Conservation (phyloP, 2,113 vertebrate genomes). For the Prietella phreatophila region DNA sequence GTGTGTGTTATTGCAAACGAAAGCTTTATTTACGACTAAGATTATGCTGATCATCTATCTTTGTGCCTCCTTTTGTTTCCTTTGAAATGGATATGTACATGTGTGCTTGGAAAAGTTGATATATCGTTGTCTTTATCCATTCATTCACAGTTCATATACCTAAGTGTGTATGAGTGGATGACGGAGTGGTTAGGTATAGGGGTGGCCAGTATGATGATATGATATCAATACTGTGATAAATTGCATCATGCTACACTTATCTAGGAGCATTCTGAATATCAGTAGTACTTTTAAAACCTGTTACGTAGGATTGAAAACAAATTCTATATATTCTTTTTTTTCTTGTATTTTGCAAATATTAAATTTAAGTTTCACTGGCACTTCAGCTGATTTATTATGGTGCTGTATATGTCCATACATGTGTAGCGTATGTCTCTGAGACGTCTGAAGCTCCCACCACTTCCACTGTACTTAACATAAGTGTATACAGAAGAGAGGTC, state of each 20-base stretch:
- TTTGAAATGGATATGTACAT: constrained; percentile 10
- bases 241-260: background rate
- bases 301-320: background rate
- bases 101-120: background rate
- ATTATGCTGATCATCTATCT: constrained; percentile 50
- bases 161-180: background rate
- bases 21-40: constrained; percentile 47
- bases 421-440: background rate
- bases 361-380: background rate
- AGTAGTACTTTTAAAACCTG: background rate
- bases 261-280: background rate
- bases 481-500: constrained; percentile 60
- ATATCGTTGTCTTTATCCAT: background rate
- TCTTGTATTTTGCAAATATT: too few species aligned
- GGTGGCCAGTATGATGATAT: background rate
- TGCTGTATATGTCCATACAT: background rate
- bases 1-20: constrained; percentile 46
- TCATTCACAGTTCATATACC: too few species aligned
- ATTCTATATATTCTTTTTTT: background rate
- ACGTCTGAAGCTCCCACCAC: background rate
- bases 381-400: background rate
- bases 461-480: constrained; percentile 44
- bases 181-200: background rate
- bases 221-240: constrained; percentile 9
- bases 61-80: constrained; percentile 26